A percentile compares a stretch with the other conserved stretches of the same genome.
Evolutionary conservation across 64 coral and sea anemone species (phyloP).

Genomic region (Astreopora myriophthalma): DNA sequence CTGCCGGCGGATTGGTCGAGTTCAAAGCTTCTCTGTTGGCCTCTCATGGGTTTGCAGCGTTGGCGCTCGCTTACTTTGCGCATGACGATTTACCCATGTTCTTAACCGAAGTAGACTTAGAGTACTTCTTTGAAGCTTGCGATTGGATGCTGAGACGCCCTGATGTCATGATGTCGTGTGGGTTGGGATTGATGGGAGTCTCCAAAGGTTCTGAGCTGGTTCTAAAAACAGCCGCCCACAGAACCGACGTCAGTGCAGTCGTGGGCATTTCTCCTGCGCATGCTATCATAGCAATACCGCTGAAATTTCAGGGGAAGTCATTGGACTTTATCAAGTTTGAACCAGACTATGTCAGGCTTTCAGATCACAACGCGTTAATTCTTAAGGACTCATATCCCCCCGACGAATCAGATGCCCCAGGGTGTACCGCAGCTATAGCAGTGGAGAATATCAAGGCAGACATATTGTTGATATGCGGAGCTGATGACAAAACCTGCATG

Average conservation of each 20-base stretch:
- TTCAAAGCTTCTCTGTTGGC: constrained; percentile 56
- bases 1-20: constrained; percentile 28
- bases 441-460: constrained; percentile 60
- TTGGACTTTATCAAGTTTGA: constrained; percentile 17
- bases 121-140: constrained; percentile 61
- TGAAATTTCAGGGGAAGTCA: constrained; percentile 26
- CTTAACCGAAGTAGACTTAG: constrained; percentile 16
- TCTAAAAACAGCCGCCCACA: constrained; percentile 30
- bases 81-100: constrained; percentile 17
- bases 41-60: constrained; percentile 52
- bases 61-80: constrained; percentile 41
- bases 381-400: constrained; percentile 17
- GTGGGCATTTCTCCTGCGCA: constrained; percentile 17
- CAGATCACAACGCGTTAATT: constrained; percentile 5
- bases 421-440: background rate
- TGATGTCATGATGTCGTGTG: constrained; percentile 22
- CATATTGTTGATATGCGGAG: constrained; percentile 52
- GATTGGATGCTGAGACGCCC: constrained; percentile 52
- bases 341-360: constrained; percentile 19
- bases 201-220: constrained; percentile 48
- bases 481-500: constrained; percentile 43
- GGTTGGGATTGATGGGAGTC: constrained; percentile 52
- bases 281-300: background rate
- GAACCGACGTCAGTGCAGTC: constrained; percentile 18
- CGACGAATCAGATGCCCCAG: background rate